Conservation (phyloP, 2,797 vertebrate genomes). For the Arrhamphus sclerolepis region DNA sequence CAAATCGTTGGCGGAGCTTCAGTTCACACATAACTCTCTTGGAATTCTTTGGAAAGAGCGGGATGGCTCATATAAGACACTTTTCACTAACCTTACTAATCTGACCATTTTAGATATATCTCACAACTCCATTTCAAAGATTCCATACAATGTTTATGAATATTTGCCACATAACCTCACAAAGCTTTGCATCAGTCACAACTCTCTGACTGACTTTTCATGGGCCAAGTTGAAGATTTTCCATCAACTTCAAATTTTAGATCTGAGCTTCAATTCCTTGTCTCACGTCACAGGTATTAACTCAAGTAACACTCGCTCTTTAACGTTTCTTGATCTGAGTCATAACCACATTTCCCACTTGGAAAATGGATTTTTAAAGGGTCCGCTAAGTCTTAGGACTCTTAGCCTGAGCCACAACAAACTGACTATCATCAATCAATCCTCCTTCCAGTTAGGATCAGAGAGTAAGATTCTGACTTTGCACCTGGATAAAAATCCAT, state of each 20-base stretch:
- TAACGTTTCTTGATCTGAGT: slow-evolving; percentile 78
- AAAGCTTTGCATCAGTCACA: slow-evolving; percentile 67
- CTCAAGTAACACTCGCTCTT: slow-evolving; percentile 45
- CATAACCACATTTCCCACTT: slow-evolving; percentile 78
- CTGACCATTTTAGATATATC: slow-evolving; percentile 83
- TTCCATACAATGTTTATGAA: slow-evolving; percentile 64
- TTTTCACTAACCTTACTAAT: slow-evolving; percentile 77
- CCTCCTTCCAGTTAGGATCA: slow-evolving; percentile 57
- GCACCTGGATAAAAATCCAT: slow-evolving; percentile 77
- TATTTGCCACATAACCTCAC: slow-evolving; percentile 73
- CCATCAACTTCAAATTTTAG: slow-evolving; percentile 68
- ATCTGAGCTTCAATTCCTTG: slow-evolving; percentile 79
- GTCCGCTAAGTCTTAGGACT: slow-evolving; percentile 54
- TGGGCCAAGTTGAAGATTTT: slow-evolving; percentile 75
- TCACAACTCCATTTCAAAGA: slow-evolving; percentile 65
- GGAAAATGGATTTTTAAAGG: slow-evolving; percentile 61
- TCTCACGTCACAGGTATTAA: slow-evolving; percentile 54
- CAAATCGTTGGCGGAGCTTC: slow-evolving; percentile 78
- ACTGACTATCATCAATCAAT: slow-evolving; percentile 76
- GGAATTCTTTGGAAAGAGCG: slow-evolving; percentile 78
- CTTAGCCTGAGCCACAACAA: slow-evolving; percentile 80
- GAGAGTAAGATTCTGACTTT: slow-evolving; percentile 63
- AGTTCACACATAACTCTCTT: slow-evolving; percentile 78
- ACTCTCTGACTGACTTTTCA: slow-evolving; percentile 64
- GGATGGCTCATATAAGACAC: slow-evolving; percentile 55